These are phyloP conservation scores for Lophochroa leadbeateri DNA, from an alignment of 2,113 vertebrate genomes.

Conservation along the genomic window DNA sequence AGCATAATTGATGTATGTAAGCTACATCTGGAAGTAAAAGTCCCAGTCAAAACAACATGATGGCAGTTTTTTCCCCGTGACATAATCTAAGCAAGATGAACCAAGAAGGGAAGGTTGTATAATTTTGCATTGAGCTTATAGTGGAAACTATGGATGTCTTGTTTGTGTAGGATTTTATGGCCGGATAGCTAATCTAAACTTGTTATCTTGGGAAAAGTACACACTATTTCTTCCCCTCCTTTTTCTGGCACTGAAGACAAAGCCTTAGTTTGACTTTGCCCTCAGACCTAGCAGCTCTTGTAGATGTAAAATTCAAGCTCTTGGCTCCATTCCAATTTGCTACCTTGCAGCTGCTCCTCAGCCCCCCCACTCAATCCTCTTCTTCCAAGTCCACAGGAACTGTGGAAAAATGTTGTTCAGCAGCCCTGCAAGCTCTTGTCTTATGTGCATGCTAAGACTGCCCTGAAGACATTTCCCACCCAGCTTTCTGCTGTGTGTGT, in stretches of 20 bases:
- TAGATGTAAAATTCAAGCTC: neutral
- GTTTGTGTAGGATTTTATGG: neutral
- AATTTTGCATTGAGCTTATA: neutral
- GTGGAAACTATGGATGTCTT: neutral
- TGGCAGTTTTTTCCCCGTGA: neutral
- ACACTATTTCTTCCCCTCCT: neutral
- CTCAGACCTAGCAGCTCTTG: neutral
- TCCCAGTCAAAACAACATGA: neutral
- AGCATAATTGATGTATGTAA: neutral
- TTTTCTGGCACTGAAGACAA: neutral
- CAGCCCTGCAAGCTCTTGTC: neutral
- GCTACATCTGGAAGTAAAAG: neutral
- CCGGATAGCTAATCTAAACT: neutral
- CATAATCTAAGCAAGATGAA: neutral
- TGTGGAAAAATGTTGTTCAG: neutral
- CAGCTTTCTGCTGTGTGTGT: neutral
- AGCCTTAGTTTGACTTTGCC: neutral
- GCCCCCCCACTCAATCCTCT: fast-evolving
- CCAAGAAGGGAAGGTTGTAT: neutral
- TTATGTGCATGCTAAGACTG: neutral
- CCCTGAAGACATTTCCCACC: neutral
- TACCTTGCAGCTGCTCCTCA: neutral
- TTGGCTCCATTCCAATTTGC: neutral
- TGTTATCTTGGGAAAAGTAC: neutral
- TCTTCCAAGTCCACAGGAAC: neutral